phyloP scores from a whole-genome alignment of 2,113 vertebrate species.

The Piprites chloris region DNA sequence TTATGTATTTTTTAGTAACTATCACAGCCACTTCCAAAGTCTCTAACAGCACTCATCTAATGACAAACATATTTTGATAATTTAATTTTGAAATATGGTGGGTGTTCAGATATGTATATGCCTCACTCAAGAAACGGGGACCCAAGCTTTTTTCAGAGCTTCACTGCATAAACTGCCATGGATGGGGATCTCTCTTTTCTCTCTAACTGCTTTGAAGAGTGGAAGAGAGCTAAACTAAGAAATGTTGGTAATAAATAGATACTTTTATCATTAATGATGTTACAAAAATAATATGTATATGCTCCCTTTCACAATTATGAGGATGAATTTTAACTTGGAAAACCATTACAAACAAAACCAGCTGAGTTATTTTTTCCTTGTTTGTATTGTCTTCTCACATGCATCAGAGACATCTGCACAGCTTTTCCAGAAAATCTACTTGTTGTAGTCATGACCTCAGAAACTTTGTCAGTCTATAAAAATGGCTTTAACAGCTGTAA shows the following conservation, averaged over 20 bases:
- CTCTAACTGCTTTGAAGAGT: background rate
- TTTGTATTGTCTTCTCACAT: background rate
- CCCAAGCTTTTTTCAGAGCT: background rate
- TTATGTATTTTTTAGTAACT: background rate
- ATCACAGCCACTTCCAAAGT: background rate
- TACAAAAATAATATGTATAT: background rate
- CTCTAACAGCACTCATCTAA: background rate
- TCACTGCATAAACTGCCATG: background rate
- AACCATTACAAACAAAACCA: background rate
- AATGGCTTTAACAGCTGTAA: background rate
- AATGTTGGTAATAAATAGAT: background rate
- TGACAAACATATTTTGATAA: background rate
- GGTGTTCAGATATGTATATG: background rate
- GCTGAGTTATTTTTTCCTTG: background rate
- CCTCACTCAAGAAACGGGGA: background rate
- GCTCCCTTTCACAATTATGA: background rate
- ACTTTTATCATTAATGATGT: background rate
- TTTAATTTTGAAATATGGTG: background rate
- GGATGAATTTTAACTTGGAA: background rate
- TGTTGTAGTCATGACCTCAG: background rate
- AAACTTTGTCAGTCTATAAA: background rate
- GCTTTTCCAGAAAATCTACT: background rate
- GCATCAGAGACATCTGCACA: background rate
- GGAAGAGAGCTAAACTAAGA: background rate
- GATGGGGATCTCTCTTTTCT: background rate